Percentiles rank a stretch among this genome's conserved stretches.
Conservation (phyloP, 2,888 invertebrate species). For the Imbricaverruca yamaguchii region DNA sequence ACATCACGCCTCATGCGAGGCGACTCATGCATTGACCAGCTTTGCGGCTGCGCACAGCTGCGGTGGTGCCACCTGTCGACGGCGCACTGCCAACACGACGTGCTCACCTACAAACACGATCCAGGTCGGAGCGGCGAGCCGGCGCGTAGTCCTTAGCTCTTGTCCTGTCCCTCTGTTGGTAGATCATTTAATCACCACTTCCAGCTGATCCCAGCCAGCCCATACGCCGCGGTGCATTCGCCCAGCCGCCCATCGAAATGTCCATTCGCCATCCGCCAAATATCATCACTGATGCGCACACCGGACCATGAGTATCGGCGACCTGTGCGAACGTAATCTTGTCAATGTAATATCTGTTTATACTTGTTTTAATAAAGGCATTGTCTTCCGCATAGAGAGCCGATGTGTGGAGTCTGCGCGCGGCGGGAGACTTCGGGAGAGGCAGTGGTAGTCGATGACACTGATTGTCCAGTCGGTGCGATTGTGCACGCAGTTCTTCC, state of each 20-base stretch:
- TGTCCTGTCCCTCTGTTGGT: constrained; percentile 3
- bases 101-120: no score
- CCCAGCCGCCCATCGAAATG: neutral
- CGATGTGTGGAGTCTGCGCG: no score
- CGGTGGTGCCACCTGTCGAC: no score
- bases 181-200: neutral
- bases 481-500: no score
- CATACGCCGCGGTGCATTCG: neutral
- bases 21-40: neutral
- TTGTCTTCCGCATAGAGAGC: constrained; percentile 1
- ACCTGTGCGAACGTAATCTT: neutral
- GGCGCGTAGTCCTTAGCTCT: neutral
- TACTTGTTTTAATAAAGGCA: constrained; percentile 11
- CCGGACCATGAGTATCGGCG: neutral
- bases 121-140: no score
- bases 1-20: neutral
- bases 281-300: no score
- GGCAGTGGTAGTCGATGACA: no score
- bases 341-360: neutral
- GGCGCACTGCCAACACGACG: no score
- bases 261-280: neutral
- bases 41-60: no score
- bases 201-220: neutral
- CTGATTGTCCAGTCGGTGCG: no score
- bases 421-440: no score